A percentile compares a stretch with the other conserved stretches of the same genome.
Conservation (phyloP, 2,113 vertebrate genomes). For the Macaca mulatta region DNA sequence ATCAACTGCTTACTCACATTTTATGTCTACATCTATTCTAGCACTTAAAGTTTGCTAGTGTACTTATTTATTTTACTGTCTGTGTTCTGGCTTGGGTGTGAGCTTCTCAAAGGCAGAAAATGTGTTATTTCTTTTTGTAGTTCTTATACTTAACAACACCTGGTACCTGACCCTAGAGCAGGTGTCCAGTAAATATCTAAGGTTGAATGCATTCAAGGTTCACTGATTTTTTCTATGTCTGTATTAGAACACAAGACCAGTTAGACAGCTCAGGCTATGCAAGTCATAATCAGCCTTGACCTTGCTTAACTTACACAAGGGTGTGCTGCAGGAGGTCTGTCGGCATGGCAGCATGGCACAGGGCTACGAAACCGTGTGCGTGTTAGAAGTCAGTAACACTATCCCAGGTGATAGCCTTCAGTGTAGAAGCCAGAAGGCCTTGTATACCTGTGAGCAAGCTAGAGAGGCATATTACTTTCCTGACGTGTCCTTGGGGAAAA, state of each 20-base stretch:
- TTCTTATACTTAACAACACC: background rate
- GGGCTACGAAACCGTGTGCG: background rate
- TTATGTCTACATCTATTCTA: background rate
- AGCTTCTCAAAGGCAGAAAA: background rate
- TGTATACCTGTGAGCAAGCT: background rate
- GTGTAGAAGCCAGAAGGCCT: background rate
- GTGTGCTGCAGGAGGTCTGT: background rate
- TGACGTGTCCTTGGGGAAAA: background rate
- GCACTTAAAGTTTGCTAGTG: background rate
- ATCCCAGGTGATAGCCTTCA: background rate
- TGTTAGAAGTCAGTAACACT: background rate
- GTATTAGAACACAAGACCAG: background rate
- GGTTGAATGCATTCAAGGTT: conserved; percentile 38
- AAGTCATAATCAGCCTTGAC: conserved; percentile 36
- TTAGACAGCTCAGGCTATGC: conserved; percentile 15
- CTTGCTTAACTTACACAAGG: conserved; percentile 35
- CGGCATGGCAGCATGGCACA: background rate
- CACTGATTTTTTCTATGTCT: conserved; percentile 36
- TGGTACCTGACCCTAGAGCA: conserved; percentile 33
- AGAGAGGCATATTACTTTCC: background rate
- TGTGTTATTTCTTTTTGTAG: background rate
- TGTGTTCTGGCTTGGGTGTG: background rate
- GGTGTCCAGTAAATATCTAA: background rate
- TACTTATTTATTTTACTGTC: background rate
- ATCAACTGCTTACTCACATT: background rate